Evolutionary conservation across 2,888 invertebrate genomes (phyloP), one percentile per base, ranked within the genome.

Genomic region (Tromatobia lineatoria): DNA sequence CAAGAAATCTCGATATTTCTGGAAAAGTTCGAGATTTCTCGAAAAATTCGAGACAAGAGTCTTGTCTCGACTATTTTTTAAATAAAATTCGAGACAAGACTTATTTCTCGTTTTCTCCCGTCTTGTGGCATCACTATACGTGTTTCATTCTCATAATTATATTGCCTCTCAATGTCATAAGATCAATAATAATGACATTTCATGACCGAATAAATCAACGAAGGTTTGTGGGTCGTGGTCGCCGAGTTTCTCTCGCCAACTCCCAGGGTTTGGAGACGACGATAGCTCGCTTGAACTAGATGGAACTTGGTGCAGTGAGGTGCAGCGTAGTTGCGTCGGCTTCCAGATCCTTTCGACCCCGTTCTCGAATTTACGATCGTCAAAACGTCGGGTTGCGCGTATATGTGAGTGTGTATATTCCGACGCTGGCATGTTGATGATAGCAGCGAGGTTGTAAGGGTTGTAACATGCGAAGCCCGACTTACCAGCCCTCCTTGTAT

Each of bases 401-500:
- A 80, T 78, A 45, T 54, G 52, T 42, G 42, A 42, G 45, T 45
- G 15, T 66, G 42, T 73, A 80, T 78, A 54, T 54, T 13, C 52
- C 25, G 38, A 71, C 34, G 57, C 71, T 78, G 67, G 67, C 50
- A 73, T 67, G 50, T 82, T 74, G 42, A 64, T 52, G 78, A 78
- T 73, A 38, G 45, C 57, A 74, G 8, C 50, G 11, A 15, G 45
- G 23, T 38, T 76, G 64, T 71, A 71, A 76, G 66, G 34, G 54
- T 61, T 75, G 75, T 75, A 69, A 80, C 34, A 34, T 57, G 54
- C 70, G 34, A 71, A 76, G 42, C 71, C 54, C 64, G 66, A 76
- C 64, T 54, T 88, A 88, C 85, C 83, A 85, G 85, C 70, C 75
- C 71, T 75, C 13, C 64, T 15, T 70, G 67, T 38, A 45, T 52